Base-by-base conservation (phyloP, 1,140 invertebrate species). In the Drosophila sp. region DNA sequence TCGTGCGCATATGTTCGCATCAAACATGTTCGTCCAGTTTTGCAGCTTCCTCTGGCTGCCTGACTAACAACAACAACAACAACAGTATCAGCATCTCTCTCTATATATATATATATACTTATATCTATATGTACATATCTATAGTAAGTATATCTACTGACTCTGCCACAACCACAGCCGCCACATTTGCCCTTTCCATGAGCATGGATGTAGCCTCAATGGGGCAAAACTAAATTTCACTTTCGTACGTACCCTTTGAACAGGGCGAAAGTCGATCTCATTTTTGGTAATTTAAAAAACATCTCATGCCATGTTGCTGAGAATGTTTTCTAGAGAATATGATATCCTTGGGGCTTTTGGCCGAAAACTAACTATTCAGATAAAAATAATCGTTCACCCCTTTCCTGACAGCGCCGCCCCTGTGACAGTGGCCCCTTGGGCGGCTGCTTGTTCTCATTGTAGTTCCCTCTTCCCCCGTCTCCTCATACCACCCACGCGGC, bases 61-160 rank as follows among this genome's bases (percentile, higher is more conserved):
- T 62, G 44, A 76, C 80, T 70, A 85, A 70, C 71, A 86, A 78
- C 75, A 86, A 80, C 81, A 81, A 70, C 71, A 86, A 78, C 75
- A 86, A 80, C 81, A 81, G 81, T 67, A 68, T 61, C 63, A 70
- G 79, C 80, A 77, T 81, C 75, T 70, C 68, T 74, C 56, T 74
- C 38, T 60, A 61, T 41, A 27, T 44, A 47, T 47, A 7, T 47
- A 2, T 23, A 23, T 41, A n/a, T 2, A 44, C 17, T 17, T 44
- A 5, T 44, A 3, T 38, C 8, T 38, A 1, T 11, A 57, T 57
- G 23, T 27, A 38, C 35, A 33, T 62, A 47, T 47, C 17, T 44
- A 44, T 4, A 44, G 17, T 11, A 17, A 23, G 4, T 47, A 44
- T 47, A 25, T 27, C 44, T 27, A 25, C 40, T 44, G 60, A 32